Evolutionary conservation across 2,113 vertebrate species (phyloP).

Genomic region (Corythoichthys haematopterus): DNA sequence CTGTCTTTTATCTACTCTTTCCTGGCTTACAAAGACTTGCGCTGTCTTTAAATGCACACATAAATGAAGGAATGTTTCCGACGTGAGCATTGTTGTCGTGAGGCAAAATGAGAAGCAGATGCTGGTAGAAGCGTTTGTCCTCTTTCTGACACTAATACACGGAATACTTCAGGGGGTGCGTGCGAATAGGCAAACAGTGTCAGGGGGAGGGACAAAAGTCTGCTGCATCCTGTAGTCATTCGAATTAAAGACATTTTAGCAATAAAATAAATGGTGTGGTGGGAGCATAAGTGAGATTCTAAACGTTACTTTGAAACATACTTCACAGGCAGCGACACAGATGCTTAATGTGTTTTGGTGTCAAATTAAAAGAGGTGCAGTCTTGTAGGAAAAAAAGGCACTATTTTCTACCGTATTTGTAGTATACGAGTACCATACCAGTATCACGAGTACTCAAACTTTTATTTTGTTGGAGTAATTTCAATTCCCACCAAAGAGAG

Average conservation of each 20-base stretch:
- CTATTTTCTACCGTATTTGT: not conserved
- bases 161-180: conserved; percentile 30
- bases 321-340: conserved; percentile 15
- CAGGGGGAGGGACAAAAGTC: conserved; percentile 12
- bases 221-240: conserved; percentile 26
- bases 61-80: conserved; percentile 60
- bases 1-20: conserved; percentile 30
- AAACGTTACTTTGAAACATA: not conserved
- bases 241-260: conserved; percentile 43
- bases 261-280: conserved; percentile 44
- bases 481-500: too few relatives aligned
- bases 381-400: not conserved
- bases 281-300: conserved; percentile 33
- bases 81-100: conserved; percentile 51
- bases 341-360: not conserved
- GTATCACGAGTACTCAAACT: not conserved
- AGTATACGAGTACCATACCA: too few relatives aligned
- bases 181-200: conserved; percentile 21
- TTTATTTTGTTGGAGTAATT: too few relatives aligned
- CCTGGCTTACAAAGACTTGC: conserved; percentile 44
- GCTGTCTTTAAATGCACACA: conserved; percentile 3
- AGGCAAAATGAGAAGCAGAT: conserved; percentile 68
- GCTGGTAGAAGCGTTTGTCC: conserved; percentile 44
- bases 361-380: not conserved
- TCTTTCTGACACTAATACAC: conserved; percentile 40